Percentiles rank a stretch among this genome's conserved stretches.
These are phyloP conservation scores for Stegophylla sp. DNA, from an alignment of 2,888 invertebrate species.

Conservation along the genomic window DNA sequence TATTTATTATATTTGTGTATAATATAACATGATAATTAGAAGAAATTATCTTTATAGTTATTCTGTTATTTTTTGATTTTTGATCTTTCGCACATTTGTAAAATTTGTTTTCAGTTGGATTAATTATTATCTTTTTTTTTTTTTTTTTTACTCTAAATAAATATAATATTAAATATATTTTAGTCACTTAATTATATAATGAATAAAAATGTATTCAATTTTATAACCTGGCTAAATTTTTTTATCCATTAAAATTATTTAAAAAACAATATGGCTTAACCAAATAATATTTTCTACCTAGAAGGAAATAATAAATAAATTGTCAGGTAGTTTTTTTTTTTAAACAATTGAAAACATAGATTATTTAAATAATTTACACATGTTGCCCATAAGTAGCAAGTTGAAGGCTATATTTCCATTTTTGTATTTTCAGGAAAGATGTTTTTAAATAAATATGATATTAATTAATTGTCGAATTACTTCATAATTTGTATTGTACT, in stretches of 20 bases:
- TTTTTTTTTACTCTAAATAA: too few relatives aligned
- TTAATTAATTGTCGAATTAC: slow-evolving; percentile 47
- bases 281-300: slow-evolving; percentile 28
- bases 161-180: too few relatives aligned
- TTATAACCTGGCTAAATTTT: not conserved
- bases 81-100: too few relatives aligned
- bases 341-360: slow-evolving; percentile 45
- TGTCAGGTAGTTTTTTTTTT: slow-evolving; percentile 37
- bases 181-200: too few relatives aligned
- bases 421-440: slow-evolving; percentile 44
- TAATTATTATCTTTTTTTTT: too few relatives aligned
- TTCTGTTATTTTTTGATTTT: too few relatives aligned
- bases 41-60: too few relatives aligned
- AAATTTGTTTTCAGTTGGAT: too few relatives aligned
- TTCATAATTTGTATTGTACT: slow-evolving; percentile 16
- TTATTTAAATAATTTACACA: slow-evolving; percentile 54
- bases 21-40: too few relatives aligned
- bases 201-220: not conserved
- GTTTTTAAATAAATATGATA: slow-evolving; percentile 48
- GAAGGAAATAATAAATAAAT: slow-evolving; percentile 56
- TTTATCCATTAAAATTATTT: not conserved
- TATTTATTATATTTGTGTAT: too few relatives aligned
- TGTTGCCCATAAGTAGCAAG: slow-evolving; percentile 58
- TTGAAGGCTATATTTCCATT: slow-evolving; percentile 56
- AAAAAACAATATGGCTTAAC: not conserved